phyloP scores from a whole-genome alignment of 1,140 invertebrate genomes.

The Diprion similis region DNA sequence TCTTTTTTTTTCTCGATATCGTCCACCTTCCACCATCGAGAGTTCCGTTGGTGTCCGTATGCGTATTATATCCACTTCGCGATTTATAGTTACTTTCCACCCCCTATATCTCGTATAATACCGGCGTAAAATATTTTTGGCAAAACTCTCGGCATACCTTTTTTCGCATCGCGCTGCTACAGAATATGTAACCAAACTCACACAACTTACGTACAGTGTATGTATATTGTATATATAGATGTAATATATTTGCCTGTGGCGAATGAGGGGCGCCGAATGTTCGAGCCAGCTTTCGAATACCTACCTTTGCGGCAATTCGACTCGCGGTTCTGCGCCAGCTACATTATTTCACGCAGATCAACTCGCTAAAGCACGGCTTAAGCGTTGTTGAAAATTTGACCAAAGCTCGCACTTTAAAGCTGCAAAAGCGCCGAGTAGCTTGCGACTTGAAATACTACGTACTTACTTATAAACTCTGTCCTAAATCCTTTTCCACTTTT shows the following conservation, averaged over 20 bases:
- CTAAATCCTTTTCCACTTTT: too few relatives aligned
- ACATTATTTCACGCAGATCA: conserved; percentile 30
- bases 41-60: background rate
- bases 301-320: conserved; percentile 20
- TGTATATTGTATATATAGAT: background rate
- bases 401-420: background rate
- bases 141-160: conserved; percentile 28
- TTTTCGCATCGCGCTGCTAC: background rate
- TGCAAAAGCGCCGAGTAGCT: too few relatives aligned
- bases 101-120: conserved; percentile 2
- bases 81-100: conserved; percentile 48
- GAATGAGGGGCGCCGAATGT: background rate
- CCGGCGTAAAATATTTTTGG: conserved; percentile 52
- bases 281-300: conserved; percentile 26
- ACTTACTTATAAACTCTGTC: too few relatives aligned
- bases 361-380: conserved; percentile 27
- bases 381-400: background rate
- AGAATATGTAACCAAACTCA: background rate
- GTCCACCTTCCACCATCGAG: conserved; percentile 13
- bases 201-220: background rate
- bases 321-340: conserved; percentile 3
- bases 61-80: conserved; percentile 25
- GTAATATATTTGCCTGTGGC: background rate
- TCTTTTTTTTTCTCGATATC: background rate
- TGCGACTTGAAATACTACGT: too few relatives aligned